These are phyloP conservation scores for Heliconius sara DNA, from an alignment of 2,888 invertebrate species.

Conservation along the genomic window DNA sequence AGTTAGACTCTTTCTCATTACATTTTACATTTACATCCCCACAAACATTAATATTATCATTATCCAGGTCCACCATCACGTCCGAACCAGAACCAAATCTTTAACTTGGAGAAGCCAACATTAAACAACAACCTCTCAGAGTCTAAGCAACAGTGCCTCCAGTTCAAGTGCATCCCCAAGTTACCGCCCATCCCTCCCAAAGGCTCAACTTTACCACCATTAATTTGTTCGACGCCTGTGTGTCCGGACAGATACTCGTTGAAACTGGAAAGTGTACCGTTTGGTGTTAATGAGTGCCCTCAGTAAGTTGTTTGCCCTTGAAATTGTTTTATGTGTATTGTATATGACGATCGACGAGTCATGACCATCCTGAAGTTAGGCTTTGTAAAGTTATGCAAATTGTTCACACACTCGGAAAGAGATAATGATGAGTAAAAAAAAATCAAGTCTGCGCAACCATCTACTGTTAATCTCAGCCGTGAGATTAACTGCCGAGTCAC, in stretches of 20 bases:
- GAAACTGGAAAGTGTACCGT: conserved; percentile 69
- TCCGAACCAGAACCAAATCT: conserved; percentile 61
- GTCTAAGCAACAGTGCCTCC: conserved; percentile 69
- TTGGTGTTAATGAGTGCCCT: conserved; percentile 72
- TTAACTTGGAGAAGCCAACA: conserved; percentile 69
- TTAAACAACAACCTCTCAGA: conserved; percentile 41
- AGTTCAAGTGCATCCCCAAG: conserved; percentile 82
- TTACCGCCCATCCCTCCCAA: conserved; percentile 76
- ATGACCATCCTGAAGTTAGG: no score
- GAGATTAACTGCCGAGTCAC: no score
- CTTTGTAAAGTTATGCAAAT: no score
- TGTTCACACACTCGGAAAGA: no score
- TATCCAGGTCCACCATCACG: conserved; percentile 53
- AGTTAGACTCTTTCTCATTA: neutral
- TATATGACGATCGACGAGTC: neutral
- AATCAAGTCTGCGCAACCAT: no score
- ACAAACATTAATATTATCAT: neutral
- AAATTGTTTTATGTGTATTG: neutral
- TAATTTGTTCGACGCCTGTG: conserved; percentile 71
- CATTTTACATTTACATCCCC: no score
- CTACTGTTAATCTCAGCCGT: no score
- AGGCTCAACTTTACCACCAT: conserved; percentile 57
- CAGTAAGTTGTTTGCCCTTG: conserved; percentile 63
- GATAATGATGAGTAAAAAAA: no score
- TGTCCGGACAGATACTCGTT: conserved; percentile 86